Evolutionary conservation across 2,113 vertebrate species (phyloP), one percentile per base, ranked within the genome.

Genomic region (Acanthisitta chloris): DNA sequence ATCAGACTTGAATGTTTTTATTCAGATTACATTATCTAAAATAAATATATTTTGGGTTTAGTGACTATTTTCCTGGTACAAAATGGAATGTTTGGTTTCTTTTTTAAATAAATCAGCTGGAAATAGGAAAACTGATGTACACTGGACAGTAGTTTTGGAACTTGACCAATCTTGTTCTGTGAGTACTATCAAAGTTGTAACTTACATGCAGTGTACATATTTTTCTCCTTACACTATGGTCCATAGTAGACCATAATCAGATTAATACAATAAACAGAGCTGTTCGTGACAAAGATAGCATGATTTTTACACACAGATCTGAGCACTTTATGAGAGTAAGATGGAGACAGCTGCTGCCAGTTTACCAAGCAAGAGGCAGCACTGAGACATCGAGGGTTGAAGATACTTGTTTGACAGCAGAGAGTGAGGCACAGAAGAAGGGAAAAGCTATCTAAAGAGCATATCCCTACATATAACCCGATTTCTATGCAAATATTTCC

Each of bases 11-110:
- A 87, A 65, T 94, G 84, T 92, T 94, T 95, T 94, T 61, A 29
- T 86, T 92, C 65, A 76, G 91, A 94, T 97, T 94, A 85, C 36
- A 8, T 76, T 92, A 85, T 95, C 89, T 89, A 69, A 82, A 91
- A 81, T 42, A 81, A 94, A 89, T 48, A 67, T 24, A 81, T 88
- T 87, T 70, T 72, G 48, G 57, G 3, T 59, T 91, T 45, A 25
- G 49, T 65, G 52, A 17, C 38, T 74, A 10, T 69, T 79, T 71
- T 42, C 9, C 3, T 33, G 25, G 57, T 55, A 42, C 34, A 71
- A 69, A 84, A 78, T 3, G 2, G 34, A 48, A n/a, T 49, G 19
- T 48, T 94, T 90, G 6, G 14, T 0, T 1, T 34, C 46, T 59
- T 70, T 59, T 33, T 4, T n/a, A n/a, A 45, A 52, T 6, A 43